These are phyloP conservation scores for Cardiocondyla obscurior DNA, from an alignment of 1,140 invertebrate genomes.

Conservation along the genomic window DNA sequence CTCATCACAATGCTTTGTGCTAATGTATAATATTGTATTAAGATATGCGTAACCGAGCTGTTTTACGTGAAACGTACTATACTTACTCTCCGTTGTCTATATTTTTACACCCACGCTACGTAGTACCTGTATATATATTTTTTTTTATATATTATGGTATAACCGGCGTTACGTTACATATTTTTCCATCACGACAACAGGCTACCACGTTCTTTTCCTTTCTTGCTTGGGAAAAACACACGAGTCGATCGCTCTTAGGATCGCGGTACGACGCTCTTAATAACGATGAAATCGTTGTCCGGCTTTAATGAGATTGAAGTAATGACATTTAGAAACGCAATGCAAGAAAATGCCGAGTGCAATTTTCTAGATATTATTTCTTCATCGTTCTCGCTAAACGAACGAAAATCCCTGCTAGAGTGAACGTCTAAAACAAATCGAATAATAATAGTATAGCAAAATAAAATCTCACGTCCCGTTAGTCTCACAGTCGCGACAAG, in stretches of 20 bases:
- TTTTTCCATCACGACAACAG: constrained; percentile 38
- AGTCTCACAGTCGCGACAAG: background rate
- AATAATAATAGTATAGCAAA: background rate
- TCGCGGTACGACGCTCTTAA: constrained; percentile 7
- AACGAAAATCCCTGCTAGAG: background rate
- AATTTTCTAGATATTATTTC: background rate
- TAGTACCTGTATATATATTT: background rate
- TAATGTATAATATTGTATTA: constrained; percentile 24
- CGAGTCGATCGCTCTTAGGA: constrained; percentile 47
- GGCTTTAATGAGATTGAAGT: background rate
- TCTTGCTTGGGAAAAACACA: constrained; percentile 44
- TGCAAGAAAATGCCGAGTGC: background rate
- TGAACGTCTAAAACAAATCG: background rate
- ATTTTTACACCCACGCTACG: background rate
- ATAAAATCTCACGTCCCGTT: background rate
- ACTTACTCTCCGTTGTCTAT: constrained; percentile 22
- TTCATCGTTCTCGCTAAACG: background rate
- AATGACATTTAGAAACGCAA: background rate
- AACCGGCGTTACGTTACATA: constrained; percentile 39
- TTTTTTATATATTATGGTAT: background rate
- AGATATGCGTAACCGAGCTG: background rate
- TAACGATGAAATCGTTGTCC: constrained; percentile 22
- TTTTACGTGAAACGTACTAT: constrained; percentile 20
- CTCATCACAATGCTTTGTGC: background rate
- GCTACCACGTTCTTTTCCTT: background rate